These are phyloP conservation scores for Oxygymnocypris stewartii DNA, from an alignment of 2,113 vertebrate species.

Conservation along the genomic window DNA sequence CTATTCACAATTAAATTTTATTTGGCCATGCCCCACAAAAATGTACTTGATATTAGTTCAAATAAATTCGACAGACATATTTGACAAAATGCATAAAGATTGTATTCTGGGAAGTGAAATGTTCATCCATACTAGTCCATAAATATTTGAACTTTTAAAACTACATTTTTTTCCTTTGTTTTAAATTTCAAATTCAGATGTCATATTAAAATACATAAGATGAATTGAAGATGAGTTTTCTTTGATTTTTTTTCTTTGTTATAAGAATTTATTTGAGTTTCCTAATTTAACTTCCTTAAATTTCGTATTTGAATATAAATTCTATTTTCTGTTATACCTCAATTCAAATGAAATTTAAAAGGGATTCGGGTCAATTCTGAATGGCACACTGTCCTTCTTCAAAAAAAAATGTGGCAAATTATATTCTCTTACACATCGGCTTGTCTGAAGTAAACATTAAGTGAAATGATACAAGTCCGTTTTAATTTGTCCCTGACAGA, in stretches of 20 bases:
- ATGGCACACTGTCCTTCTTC: neutral
- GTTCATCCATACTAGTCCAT: neutral
- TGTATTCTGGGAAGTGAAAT: neutral
- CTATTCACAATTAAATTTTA: neutral
- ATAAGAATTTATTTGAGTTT: neutral
- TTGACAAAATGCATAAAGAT: too few species aligned
- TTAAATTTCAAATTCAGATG: neutral
- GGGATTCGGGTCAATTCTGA: neutral
- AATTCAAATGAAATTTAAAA: too few species aligned
- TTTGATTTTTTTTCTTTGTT: too few species aligned
- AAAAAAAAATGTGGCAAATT: neutral
- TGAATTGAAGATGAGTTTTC: too few species aligned
- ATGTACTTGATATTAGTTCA: neutral
- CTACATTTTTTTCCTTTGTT: too few species aligned
- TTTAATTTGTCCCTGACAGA: slow-evolving; percentile 75
- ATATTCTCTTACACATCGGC: neutral
- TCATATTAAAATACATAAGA: neutral
- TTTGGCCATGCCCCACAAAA: neutral
- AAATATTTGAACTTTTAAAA: neutral
- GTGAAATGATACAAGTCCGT: neutral
- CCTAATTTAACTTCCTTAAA: neutral
- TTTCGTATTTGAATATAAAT: neutral
- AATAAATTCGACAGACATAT: neutral
- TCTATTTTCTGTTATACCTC: neutral
- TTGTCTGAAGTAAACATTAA: neutral